phyloP scores from a whole-genome alignment of 2,797 vertebrate species.

The Orientallactaga sibirica region DNA sequence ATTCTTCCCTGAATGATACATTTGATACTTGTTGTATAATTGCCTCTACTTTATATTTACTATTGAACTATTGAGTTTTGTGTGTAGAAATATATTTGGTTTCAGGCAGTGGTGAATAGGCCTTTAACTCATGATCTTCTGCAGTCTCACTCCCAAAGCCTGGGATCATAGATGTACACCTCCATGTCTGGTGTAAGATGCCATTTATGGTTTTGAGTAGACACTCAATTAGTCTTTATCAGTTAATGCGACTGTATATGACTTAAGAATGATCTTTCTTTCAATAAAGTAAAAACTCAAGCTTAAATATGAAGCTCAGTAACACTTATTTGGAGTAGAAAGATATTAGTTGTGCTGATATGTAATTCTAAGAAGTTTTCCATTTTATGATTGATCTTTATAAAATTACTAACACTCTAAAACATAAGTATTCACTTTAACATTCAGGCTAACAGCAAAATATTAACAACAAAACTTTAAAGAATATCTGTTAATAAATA shows the following conservation, averaged over 20 bases:
- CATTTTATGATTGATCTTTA: background rate
- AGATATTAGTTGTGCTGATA: background rate
- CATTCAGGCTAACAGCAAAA: background rate
- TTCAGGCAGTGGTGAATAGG: background rate
- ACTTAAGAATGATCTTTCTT: background rate
- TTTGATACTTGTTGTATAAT: background rate
- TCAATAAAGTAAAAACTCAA: background rate
- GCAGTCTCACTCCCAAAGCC: background rate
- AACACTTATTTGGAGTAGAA: background rate
- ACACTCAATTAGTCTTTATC: background rate
- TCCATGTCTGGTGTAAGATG: background rate
- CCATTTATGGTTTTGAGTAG: background rate
- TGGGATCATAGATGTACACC: background rate
- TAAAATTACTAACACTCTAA: background rate
- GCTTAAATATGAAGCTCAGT: background rate
- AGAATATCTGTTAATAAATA: conserved; percentile 6
- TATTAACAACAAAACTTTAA: background rate
- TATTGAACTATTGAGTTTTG: background rate
- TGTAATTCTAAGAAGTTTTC: background rate
- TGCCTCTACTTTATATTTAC: conserved; percentile 25
- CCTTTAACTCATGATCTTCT: background rate
- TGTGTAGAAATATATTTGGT: background rate
- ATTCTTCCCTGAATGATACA: background rate
- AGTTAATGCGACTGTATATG: conserved; percentile 23
- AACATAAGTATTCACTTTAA: background rate